These are phyloP conservation scores for Coryphaenoides rupestris DNA, from an alignment of 2,113 vertebrate genomes.

Conservation along the genomic window DNA sequence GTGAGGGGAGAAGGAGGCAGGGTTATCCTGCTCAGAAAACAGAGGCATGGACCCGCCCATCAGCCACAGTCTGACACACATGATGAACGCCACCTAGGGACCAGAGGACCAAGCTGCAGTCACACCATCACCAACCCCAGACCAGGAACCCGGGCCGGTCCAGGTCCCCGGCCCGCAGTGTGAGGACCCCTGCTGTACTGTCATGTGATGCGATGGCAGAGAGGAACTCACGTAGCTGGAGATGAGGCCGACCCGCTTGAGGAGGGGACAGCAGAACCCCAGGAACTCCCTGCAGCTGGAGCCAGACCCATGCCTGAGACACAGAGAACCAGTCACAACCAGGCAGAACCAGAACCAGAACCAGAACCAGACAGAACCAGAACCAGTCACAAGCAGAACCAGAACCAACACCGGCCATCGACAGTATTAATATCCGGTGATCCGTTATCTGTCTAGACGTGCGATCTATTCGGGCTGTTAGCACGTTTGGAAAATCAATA, in stretches of 20 bases:
- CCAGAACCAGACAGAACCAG: not conserved
- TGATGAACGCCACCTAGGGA: conserved; percentile 80
- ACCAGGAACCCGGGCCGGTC: too few relatives aligned
- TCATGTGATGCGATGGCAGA: too few relatives aligned
- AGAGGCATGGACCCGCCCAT: conserved; percentile 98
- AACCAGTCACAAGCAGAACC: too few relatives aligned
- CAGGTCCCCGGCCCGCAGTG: too few relatives aligned
- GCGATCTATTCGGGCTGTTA: too few relatives aligned
- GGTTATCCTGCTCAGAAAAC: conserved; percentile 98
- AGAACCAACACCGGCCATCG: too few relatives aligned
- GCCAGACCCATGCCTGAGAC: conserved; percentile 53
- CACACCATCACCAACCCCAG: too few relatives aligned
- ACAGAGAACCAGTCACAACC: not conserved
- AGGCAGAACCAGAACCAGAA: not conserved
- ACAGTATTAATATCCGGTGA: too few relatives aligned
- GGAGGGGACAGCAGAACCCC: conserved; percentile 75
- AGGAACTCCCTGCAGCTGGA: conserved; percentile 54
- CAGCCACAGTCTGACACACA: conserved; percentile 89
- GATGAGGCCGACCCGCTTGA: conserved; percentile 84
- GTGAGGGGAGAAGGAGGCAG: conserved; percentile 91
- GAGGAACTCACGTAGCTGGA: conserved; percentile 82
- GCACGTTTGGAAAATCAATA: too few relatives aligned
- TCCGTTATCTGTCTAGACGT: too few relatives aligned
- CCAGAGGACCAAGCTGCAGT: conserved; percentile 14
- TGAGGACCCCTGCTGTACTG: too few relatives aligned